Evolutionary conservation across 1,140 invertebrate genomes (phyloP).

Genomic region (Bombus impatiens): DNA sequence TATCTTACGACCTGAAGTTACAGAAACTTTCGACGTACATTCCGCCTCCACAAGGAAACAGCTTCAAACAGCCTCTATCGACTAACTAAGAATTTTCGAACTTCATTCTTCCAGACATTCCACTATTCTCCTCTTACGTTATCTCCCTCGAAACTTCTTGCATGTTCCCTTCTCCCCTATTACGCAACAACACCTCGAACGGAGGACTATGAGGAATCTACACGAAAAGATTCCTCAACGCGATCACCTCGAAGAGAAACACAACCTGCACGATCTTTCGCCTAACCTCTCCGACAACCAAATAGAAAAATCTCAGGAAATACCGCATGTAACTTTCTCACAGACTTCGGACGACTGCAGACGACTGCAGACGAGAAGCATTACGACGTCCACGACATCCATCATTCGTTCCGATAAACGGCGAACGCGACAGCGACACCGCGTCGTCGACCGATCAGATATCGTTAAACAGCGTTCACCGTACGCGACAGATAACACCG

Average conservation of each 20-base stretch:
- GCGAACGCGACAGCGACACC: slow-evolving; percentile 35
- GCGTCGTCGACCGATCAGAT: slow-evolving; percentile 42
- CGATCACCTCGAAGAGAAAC: neutral
- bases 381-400: slow-evolving; percentile 21
- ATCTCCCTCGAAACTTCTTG: too few species aligned
- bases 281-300: neutral
- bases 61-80: too few species aligned
- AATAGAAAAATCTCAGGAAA: neutral
- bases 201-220: neutral
- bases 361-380: neutral
- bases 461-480: slow-evolving; percentile 33
- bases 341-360: too few species aligned
- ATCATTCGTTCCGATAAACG: slow-evolving; percentile 42
- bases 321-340: slow-evolving; percentile 2
- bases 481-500: slow-evolving; percentile 41
- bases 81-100: too few species aligned
- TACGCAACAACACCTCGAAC: neutral
- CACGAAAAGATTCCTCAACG: neutral
- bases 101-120: neutral
- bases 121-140: too few species aligned
- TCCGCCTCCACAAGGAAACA: too few species aligned
- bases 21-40: too few species aligned
- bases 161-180: neutral
- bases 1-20: too few species aligned
- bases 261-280: neutral